Evolutionary conservation across 2,797 vertebrate genomes (phyloP), one percentile per base, ranked within the genome.

Genomic region (Alauda arvensis): DNA sequence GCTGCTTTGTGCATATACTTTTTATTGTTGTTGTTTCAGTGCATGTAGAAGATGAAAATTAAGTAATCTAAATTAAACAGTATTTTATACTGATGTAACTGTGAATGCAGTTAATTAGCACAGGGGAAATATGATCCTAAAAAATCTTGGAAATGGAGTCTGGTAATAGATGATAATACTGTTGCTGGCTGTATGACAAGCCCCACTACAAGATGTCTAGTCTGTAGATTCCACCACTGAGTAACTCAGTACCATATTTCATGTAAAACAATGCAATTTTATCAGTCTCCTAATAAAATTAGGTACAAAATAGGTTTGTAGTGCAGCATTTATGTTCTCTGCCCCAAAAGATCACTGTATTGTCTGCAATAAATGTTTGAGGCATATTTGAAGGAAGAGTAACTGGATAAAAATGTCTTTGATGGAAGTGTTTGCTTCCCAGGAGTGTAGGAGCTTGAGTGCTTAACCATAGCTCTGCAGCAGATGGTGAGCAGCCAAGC

Each of bases 101-200:
- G 28, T 83, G 77, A 90, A 87, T 85, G 62, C 18, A 81, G 77
- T 87, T 91, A 87, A 93, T 93, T 93, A 89, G 23, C 20, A 74
- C 12, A 16, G 40, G n/a, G 68, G 37, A 93, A 92, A 89, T 85
- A 48, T 42, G 12, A 76, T 74, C 49, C 75, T 94, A 76, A 91
- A 91, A 72, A 75, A 81, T 51, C 49, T 83, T 92, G 80, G 49
- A 91, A 78, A 79, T 79, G 11, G 79, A 86, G 66, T 62, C 62
- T 84, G 48, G 43, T 77, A 88, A 89, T 62, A 85, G 76, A 84
- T 87, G 74, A 77, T 92, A 91, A 95, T 95, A 78, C 83, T 77
- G 87, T 88, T 93, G 34, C 91, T 95, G 95, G 92, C 94, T 75
- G 16, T 62, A 26, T 89, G 89, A 92, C 91, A 95, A 90, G 39